A percentile compares a stretch with the other conserved stretches of the same genome.
Evolutionary conservation across 1,140 invertebrate genomes (phyloP).

Genomic region (Armadillidium nasatum): DNA sequence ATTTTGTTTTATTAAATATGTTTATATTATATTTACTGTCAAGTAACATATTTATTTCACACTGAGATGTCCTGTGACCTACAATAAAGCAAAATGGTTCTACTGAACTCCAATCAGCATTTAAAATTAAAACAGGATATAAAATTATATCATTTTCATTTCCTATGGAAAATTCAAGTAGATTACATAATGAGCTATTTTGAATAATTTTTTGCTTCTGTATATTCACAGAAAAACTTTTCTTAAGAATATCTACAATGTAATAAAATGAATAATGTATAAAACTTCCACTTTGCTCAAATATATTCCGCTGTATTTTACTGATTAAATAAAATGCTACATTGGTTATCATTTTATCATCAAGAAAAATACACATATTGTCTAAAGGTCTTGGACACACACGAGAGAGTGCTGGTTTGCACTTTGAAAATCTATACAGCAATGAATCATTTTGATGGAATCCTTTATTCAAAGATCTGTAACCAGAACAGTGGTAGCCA

Average conservation of each 20-base stretch:
- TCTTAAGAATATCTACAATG: background rate
- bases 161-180: no score
- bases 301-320: slow-evolving; percentile 20
- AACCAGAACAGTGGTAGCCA: slow-evolving; percentile 54
- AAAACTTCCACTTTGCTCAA: slow-evolving; percentile 4
- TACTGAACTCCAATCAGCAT: no score
- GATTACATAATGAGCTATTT: no score
- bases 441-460: slow-evolving; percentile 55
- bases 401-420: background rate
- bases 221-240: background rate
- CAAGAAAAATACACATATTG: background rate
- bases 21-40: background rate
- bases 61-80: background rate
- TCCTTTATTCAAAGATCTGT: slow-evolving; percentile 56
- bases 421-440: slow-evolving; percentile 52
- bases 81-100: no score
- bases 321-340: slow-evolving; percentile 20
- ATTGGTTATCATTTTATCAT: background rate
- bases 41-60: background rate
- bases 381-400: background rate
- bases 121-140: no score
- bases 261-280: slow-evolving; percentile 5
- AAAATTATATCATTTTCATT: no score
- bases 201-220: background rate
- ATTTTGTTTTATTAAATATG: slow-evolving; percentile 2